Evolutionary conservation across 2,888 invertebrate species (phyloP).

Genomic region (Allacma fusca): DNA sequence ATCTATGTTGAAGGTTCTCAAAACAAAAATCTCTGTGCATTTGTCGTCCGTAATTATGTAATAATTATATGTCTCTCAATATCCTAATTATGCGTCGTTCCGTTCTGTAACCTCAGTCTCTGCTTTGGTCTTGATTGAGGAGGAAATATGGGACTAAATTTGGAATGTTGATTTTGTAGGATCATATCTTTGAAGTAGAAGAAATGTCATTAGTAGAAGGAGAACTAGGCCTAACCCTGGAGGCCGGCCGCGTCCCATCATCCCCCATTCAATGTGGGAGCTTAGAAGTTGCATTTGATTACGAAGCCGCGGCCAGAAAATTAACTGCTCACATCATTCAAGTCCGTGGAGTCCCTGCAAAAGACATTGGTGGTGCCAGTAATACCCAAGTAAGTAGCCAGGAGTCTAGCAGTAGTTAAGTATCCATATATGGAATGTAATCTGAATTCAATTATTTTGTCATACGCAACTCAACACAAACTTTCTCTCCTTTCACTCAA

Average conservation of each 20-base stretch:
- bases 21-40: no score
- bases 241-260: conserved; percentile 58
- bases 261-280: conserved; percentile 75
- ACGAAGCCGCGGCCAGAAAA: conserved; percentile 88
- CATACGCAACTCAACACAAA: not conserved
- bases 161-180: conserved; percentile 61
- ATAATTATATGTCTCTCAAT: no score
- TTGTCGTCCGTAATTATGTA: no score
- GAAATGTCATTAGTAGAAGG: conserved; percentile 64
- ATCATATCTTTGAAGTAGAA: conserved; percentile 63
- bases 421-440: not conserved
- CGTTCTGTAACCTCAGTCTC: not conserved
- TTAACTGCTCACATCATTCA: conserved; percentile 93
- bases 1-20: no score
- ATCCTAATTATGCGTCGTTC: no score
- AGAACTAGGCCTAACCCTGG: conserved; percentile 63
- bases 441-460: not conserved
- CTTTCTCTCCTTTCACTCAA: not conserved
- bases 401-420: no score
- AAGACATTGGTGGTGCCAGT: conserved; percentile 74
- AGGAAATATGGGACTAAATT: not conserved
- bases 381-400: conserved; percentile 74
- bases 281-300: conserved; percentile 85
- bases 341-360: conserved; percentile 80
- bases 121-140: not conserved